phyloP scores from a whole-genome alignment of 2,113 vertebrate genomes.

The Lepisosteus osseus region DNA sequence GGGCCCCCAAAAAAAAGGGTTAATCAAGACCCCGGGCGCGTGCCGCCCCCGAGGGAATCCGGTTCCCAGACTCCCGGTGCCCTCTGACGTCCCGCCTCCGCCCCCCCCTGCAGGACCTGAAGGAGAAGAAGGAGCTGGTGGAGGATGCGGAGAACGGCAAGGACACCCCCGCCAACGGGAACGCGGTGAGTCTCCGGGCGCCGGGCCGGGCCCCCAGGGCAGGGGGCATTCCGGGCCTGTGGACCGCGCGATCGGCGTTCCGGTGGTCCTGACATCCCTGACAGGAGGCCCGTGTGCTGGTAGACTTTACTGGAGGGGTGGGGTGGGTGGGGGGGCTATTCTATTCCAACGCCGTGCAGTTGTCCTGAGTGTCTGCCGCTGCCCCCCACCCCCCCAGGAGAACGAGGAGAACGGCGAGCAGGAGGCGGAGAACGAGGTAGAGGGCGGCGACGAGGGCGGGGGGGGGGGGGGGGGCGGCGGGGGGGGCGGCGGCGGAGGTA shows the following conservation, averaged over 20 bases:
- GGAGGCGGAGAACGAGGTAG: conserved; percentile 59
- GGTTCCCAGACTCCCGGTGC: too few species aligned
- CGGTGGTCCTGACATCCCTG: too few species aligned
- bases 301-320: too few species aligned
- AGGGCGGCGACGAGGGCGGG: conserved; percentile 59
- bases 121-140: conserved; percentile 90
- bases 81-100: too few species aligned
- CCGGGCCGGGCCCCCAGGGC: too few species aligned
- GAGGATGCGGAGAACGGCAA: conserved; percentile 94
- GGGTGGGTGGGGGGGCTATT: too few species aligned
- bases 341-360: too few species aligned
- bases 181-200: conserved; percentile 72
- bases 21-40: too few species aligned
- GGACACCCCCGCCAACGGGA: conserved; percentile 87
- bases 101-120: conserved; percentile 76
- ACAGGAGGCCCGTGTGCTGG: too few species aligned
- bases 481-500: conserved; percentile 69
- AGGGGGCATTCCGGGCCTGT: not conserved
- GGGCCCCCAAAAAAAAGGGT: too few species aligned
- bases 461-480: conserved; percentile 67
- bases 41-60: too few species aligned
- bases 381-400: conserved; percentile 44
- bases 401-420: conserved; percentile 72
- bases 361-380: not conserved
- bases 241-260: too few species aligned